These are phyloP conservation scores for Anniella stebbinsi DNA, from an alignment of 2,797 vertebrate genomes.

Conservation along the genomic window DNA sequence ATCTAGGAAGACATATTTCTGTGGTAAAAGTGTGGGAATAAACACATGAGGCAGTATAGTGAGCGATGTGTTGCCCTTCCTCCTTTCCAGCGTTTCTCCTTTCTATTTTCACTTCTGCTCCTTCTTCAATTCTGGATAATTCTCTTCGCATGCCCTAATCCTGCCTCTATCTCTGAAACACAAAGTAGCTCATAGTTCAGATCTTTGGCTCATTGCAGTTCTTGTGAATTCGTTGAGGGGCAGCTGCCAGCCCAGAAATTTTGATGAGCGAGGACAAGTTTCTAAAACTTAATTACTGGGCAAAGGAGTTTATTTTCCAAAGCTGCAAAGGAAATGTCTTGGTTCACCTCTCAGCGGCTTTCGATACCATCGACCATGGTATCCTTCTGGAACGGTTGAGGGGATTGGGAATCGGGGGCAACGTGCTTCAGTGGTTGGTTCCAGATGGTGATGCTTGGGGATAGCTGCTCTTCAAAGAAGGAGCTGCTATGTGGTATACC, in stretches of 20 bases:
- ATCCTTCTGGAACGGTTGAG: too few relatives aligned
- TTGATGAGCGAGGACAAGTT: neutral
- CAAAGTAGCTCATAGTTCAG: neutral
- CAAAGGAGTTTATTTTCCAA: neutral
- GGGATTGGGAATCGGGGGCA: too few relatives aligned
- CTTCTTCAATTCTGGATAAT: neutral
- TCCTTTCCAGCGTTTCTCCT: neutral
- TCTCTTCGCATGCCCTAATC: too few relatives aligned
- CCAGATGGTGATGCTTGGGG: too few relatives aligned
- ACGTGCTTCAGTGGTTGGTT: too few relatives aligned
- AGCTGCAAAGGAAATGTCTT: neutral
- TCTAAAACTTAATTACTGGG: neutral
- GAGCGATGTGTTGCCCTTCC: too few relatives aligned
- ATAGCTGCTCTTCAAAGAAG: too few relatives aligned
- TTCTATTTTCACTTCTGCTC: neutral
- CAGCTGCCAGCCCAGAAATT: neutral
- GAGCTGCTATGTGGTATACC: too few relatives aligned
- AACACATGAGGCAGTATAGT: neutral
- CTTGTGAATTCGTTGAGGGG: neutral
- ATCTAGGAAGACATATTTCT: neutral
- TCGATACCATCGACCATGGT: too few relatives aligned
- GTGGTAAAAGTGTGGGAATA: neutral
- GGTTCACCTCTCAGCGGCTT: too few relatives aligned
- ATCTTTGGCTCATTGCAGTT: neutral
- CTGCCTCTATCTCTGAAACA: neutral